Evolutionary conservation across 2,113 vertebrate species (phyloP), one percentile per base, ranked within the genome.

Genomic region (Protomyctophum bolini): DNA sequence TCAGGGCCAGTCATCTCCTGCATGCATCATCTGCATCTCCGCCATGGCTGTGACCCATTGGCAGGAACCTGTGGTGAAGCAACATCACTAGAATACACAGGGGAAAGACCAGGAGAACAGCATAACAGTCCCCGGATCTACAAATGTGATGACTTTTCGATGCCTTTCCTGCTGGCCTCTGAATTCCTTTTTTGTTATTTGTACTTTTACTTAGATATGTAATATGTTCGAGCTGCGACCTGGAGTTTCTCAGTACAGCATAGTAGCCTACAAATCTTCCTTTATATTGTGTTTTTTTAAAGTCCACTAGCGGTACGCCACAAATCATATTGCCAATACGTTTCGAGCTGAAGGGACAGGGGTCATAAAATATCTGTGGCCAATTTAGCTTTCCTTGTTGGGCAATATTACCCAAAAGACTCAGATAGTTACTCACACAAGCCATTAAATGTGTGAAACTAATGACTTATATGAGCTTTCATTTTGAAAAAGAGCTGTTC

Each of bases 311-410:
- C 79, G 66, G 75, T 52, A 66, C 72, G 57, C 71, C 66, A 78
- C 82, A 86, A 89, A 89, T 83, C 81, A 85, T 81, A 75, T 87
- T 77, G 84, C 72, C 78, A 89, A 89, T 88, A 88, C 87, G 75
- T 72, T 87, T 77, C 76, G 82, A 80, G 80, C 77, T 63, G 50
- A 75, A 76, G 73, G 78, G 78, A 67, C 76, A 83, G 54, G 72
- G 81, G 73, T 86, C 77, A 66, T 89, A 88, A 88, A 90, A 80
- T 0, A 81, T 85, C 86, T 82, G 77, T 68, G 72, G 80, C 80
- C 62, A 54, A 84, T 85, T 88, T 82, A 75, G 72, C 76, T 86
- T 77, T 79, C 80, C 84, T 88, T 29, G 14, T 58, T 67, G 76
- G 60, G 72, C 79, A 83, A 75, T 85, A 84, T 82, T 78, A 73